These are phyloP conservation scores for Hiodon tergisus DNA, from an alignment of 2,113 vertebrate species.

Conservation along the genomic window DNA sequence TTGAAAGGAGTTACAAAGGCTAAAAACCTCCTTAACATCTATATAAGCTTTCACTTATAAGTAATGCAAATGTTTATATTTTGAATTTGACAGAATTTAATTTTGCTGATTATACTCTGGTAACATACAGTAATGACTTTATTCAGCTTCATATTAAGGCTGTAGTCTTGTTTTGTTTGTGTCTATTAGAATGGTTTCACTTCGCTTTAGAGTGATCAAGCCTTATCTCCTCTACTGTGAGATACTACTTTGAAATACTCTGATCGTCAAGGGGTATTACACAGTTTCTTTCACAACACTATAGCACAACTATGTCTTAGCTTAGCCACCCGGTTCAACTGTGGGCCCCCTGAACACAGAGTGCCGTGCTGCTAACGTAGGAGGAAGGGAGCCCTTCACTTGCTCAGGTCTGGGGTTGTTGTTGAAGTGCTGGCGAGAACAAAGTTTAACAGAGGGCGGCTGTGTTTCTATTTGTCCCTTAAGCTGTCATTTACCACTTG, in stretches of 20 bases:
- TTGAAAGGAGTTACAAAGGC: background rate
- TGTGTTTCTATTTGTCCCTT: background rate
- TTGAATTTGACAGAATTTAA: background rate
- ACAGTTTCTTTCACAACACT: background rate
- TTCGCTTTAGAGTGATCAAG: background rate
- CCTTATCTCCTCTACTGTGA: no score
- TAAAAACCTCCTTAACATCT: background rate
- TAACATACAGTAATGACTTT: background rate
- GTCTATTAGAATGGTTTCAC: background rate
- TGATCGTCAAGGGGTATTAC: background rate
- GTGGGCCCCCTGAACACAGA: background rate
- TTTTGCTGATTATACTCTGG: background rate
- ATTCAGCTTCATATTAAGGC: background rate
- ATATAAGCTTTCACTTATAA: no score
- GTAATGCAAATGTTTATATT: no score
- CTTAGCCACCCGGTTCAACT: constrained; percentile 1
- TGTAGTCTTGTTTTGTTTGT: background rate
- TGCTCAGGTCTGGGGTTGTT: background rate
- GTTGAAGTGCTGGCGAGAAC: background rate
- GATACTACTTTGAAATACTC: background rate
- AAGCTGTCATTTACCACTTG: background rate
- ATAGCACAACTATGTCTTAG: background rate
- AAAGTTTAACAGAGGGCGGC: background rate
- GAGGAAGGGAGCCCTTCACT: background rate
- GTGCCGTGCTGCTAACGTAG: background rate